These are phyloP conservation scores for Pteria penguin DNA, from an alignment of 2,888 invertebrate genomes.

Conservation along the genomic window DNA sequence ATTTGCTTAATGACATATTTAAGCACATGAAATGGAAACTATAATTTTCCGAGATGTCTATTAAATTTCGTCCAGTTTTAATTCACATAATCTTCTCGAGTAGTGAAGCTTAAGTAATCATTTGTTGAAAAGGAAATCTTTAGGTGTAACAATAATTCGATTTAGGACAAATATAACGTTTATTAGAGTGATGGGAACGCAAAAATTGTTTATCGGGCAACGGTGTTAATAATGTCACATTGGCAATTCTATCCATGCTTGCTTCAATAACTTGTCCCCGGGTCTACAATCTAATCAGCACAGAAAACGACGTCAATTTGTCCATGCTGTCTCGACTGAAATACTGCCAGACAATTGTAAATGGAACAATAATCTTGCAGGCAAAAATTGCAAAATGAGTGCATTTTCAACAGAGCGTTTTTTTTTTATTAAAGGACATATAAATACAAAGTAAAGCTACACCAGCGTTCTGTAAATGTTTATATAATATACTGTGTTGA, in stretches of 20 bases:
- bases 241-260: slow-evolving; percentile 14
- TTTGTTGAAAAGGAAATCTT: slow-evolving; percentile 41
- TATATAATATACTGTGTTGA: too few relatives aligned
- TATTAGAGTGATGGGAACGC: slow-evolving; percentile 33
- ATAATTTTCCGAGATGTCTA: slow-evolving; percentile 26
- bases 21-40: slow-evolving; percentile 30
- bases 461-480: too few relatives aligned
- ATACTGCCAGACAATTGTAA: too few relatives aligned
- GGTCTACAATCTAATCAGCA: slow-evolving; percentile 21
- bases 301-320: not conserved
- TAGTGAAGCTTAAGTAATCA: slow-evolving; percentile 47
- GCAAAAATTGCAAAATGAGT: too few relatives aligned
- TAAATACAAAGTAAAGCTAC: too few relatives aligned
- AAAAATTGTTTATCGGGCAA: slow-evolving; percentile 39
- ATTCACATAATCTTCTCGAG: slow-evolving; percentile 34
- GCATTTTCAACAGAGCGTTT: too few relatives aligned
- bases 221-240: slow-evolving; percentile 1
- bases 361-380: too few relatives aligned
- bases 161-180: slow-evolving; percentile 33
- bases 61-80: slow-evolving; percentile 26
- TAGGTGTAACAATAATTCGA: slow-evolving; percentile 45
- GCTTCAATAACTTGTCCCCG: slow-evolving; percentile 30
- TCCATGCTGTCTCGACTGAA: too few relatives aligned
- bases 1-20: slow-evolving; percentile 24
- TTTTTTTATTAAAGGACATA: too few relatives aligned